A percentile compares a stretch with the other conserved stretches of the same genome.
phyloP scores from a whole-genome alignment of 2,888 invertebrate species.

The Stegana nigrithorax region DNA sequence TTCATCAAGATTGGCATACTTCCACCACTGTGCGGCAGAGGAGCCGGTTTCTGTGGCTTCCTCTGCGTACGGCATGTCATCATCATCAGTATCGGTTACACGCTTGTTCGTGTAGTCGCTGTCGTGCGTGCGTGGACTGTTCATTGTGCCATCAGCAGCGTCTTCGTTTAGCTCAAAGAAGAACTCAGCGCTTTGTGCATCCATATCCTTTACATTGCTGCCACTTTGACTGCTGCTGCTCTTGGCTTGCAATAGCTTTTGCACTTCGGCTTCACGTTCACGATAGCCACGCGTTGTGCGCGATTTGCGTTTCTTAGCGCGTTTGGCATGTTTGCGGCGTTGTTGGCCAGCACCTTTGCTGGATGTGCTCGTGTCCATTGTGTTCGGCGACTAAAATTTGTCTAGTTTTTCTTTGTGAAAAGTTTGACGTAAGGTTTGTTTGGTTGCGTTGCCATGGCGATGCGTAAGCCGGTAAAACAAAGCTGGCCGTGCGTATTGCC shows the following conservation, averaged over 20 bases:
- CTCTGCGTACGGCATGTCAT: too few species aligned
- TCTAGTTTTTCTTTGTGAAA: not conserved
- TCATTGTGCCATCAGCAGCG: slow-evolving; percentile 15
- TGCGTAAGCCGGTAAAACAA: not conserved
- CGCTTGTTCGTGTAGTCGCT: too few species aligned
- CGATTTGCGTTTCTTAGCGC: slow-evolving; percentile 46
- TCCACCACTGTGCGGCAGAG: too few species aligned
- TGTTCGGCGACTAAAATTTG: not conserved
- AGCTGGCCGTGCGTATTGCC: not conserved
- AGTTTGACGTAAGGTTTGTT: slow-evolving; percentile 16
- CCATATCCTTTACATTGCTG: slow-evolving; percentile 22
- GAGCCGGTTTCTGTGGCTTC: too few species aligned
- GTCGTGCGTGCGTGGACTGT: too few species aligned
- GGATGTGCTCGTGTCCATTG: not conserved
- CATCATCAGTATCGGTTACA: too few species aligned
- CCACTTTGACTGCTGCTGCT: not conserved
- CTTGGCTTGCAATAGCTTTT: slow-evolving; percentile 40
- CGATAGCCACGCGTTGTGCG: slow-evolving; percentile 55
- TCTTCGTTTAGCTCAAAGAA: slow-evolving; percentile 50
- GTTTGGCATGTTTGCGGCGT: slow-evolving; percentile 27
- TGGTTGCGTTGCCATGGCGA: slow-evolving; percentile 14
- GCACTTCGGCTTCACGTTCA: slow-evolving; percentile 56
- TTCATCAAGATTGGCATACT: too few species aligned
- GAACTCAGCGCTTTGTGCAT: slow-evolving; percentile 45
- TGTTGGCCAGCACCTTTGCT: not conserved